These are phyloP conservation scores for Aphelocoma coerulescens DNA, from an alignment of 2,113 vertebrate genomes.

Conservation along the genomic window DNA sequence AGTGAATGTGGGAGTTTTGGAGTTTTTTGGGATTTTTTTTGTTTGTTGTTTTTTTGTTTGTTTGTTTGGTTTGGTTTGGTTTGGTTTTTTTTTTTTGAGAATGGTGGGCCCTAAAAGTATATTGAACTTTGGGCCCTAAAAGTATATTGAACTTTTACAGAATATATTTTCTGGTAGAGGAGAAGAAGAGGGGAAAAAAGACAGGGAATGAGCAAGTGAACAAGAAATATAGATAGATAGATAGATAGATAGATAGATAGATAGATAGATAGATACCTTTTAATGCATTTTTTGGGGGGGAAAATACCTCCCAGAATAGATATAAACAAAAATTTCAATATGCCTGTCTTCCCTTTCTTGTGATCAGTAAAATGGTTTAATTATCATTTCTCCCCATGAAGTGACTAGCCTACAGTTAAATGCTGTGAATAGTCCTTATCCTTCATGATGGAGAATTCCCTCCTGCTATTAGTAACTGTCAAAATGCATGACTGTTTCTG, in stretches of 20 bases:
- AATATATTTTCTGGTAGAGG: background rate
- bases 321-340: background rate
- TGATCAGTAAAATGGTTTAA: background rate
- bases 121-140: background rate
- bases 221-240: background rate
- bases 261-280: background rate
- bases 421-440: conserved; percentile 33
- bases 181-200: background rate
- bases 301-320: background rate
- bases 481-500: conserved; percentile 48
- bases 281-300: accelerated
- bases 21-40: no score
- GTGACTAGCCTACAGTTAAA: background rate
- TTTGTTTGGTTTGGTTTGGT: background rate
- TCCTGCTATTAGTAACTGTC: conserved; percentile 63
- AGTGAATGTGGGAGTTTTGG: background rate
- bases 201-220: background rate
- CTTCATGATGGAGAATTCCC: conserved; percentile 47
- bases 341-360: background rate
- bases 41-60: background rate
- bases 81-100: background rate
- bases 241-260: background rate
- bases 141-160: background rate
- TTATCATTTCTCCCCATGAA: background rate
- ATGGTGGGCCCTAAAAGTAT: background rate